A percentile compares a stretch with the other conserved stretches of the same genome.
These are phyloP conservation scores for Setophaga coronata DNA, from an alignment of 2,113 vertebrate genomes.

Conservation along the genomic window DNA sequence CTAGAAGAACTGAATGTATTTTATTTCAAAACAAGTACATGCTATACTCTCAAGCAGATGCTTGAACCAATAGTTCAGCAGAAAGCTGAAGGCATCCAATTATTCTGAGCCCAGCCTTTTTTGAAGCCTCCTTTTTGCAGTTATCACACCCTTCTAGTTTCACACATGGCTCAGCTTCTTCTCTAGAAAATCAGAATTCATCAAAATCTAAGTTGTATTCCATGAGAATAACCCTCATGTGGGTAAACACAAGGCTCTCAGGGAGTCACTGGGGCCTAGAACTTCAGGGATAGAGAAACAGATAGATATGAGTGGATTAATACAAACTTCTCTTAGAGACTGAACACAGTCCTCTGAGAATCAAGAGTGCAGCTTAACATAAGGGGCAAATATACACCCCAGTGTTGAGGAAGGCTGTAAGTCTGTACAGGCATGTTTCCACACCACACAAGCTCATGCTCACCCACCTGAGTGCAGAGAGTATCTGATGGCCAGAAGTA, in stretches of 20 bases:
- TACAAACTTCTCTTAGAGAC: not conserved
- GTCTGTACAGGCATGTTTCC: not conserved
- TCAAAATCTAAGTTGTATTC: not conserved
- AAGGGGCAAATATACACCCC: not conserved
- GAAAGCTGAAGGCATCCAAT: not conserved
- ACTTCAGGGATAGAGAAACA: not conserved
- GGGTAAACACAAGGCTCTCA: not conserved
- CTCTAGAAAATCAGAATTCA: not conserved
- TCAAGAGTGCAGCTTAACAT: not conserved
- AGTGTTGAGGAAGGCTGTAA: not conserved
- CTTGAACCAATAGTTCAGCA: not conserved
- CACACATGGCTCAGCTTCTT: not conserved
- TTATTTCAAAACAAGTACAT: not conserved
- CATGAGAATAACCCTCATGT: not conserved
- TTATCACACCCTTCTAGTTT: not conserved
- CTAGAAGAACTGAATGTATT: not conserved
- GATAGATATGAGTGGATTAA: not conserved
- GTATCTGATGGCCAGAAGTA: not conserved
- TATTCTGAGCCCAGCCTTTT: not conserved
- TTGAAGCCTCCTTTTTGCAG: not conserved
- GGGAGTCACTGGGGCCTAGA: not conserved
- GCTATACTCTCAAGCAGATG: not conserved
- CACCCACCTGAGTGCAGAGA: not conserved
- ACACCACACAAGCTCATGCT: not conserved
- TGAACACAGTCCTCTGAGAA: not conserved